phyloP scores from a whole-genome alignment of 2,113 vertebrate genomes.

The Alouatta palliata region DNA sequence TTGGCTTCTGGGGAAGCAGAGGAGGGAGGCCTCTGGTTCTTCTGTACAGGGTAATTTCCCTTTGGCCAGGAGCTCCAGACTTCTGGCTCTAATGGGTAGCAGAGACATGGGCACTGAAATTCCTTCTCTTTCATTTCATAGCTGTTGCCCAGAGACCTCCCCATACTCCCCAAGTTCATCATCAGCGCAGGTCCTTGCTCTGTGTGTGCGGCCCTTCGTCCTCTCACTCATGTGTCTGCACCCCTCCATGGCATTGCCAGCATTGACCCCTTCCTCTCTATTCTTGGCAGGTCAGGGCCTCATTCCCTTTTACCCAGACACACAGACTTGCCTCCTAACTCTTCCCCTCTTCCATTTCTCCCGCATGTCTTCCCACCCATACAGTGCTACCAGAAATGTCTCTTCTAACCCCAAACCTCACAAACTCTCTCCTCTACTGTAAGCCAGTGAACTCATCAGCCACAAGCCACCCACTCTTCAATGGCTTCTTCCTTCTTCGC shows the following conservation, averaged over 20 bases:
- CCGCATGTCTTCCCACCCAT: neutral
- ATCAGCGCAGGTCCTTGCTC: neutral
- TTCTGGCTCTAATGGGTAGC: neutral
- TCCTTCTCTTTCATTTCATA: slow-evolving; percentile 23
- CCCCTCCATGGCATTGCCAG: neutral
- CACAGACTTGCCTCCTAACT: neutral
- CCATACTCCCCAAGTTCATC: neutral
- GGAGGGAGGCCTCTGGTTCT: neutral
- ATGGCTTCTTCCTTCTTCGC: neutral
- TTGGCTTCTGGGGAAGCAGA: neutral
- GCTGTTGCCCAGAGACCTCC: neutral
- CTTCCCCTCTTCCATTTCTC: no score
- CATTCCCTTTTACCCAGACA: neutral
- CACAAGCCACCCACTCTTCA: neutral
- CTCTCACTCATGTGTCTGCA: neutral
- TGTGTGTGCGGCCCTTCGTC: neutral
- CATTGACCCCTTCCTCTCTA: neutral
- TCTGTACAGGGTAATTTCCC: neutral
- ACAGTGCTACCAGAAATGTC: neutral
- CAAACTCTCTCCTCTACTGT: neutral
- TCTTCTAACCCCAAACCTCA: neutral
- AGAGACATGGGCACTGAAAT: slow-evolving; percentile 35
- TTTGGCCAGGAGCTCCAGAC: neutral
- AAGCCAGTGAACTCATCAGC: neutral
- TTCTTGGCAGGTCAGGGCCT: neutral